Base-by-base conservation (phyloP, 2,888 invertebrate species). In the Thalpophila matura region DNA sequence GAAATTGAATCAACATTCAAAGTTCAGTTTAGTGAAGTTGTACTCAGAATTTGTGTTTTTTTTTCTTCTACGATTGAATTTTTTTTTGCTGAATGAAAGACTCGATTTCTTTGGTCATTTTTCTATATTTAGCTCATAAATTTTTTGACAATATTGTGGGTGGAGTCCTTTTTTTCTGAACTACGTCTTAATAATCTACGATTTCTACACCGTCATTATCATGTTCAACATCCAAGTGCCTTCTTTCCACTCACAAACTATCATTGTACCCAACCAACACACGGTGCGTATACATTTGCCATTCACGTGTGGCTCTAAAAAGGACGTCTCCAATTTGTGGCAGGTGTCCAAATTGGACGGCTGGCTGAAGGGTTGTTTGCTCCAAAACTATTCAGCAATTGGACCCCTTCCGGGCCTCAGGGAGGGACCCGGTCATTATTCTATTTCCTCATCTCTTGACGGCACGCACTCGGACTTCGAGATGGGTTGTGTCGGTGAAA, bases 381-480 rank as follows among this genome's bases (percentile, higher is more conserved):
- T 68, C 59, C 80, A 80, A 80, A 83, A 83, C 82, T 82, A 82
- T 79, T 78, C 80, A 62, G 64, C 72, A 59, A 79, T 75, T 77
- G 77, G 80, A 78, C 49, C 74, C 79, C 81, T 76, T 56, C 51
- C 50, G 54, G 29, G 60, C 62, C 67, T 42, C 33, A 27, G 62
- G 73, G 72, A 72, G 42, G 29, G 37, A 29, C 38, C 54, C 60
- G 58, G 61, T 77, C 77, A 79, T 83, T 82, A 83, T 81, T 81
- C 83, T 83, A 83, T 83, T 83, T 83, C 74, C 74, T 77, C 63
- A 82, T 83, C 81, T 80, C 81, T 81, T 64, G 71, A 74, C 50
- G 66, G 43, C 59, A 61, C 61, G 69, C 69, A 65, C 74, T 72
- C 37, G 64, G 42, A 49, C 53, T 40, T 71, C 63, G 64, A 75